Evolutionary conservation across 2,888 invertebrate genomes (phyloP).

Genomic region (Drosophila ezoana): DNA sequence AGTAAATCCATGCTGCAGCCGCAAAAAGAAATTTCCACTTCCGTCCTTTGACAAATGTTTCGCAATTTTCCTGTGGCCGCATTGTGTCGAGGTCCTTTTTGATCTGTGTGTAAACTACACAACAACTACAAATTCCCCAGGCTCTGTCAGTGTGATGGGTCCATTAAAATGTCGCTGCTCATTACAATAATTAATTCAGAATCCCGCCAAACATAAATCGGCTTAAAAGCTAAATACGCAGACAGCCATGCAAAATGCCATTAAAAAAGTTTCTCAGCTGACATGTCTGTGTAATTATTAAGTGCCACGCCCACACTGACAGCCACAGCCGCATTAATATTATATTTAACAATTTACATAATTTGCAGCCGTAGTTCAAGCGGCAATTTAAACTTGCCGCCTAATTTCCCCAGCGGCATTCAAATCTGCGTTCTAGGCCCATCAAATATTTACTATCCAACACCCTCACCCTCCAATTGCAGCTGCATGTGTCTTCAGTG

Average conservation of each 20-base stretch:
- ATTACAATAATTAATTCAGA: conserved; percentile 72
- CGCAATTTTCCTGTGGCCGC: conserved; percentile 29
- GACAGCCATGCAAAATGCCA: conserved; percentile 58
- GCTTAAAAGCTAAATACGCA: conserved; percentile 67
- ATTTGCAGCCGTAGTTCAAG: conserved; percentile 57
- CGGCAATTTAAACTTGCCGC: conserved; percentile 61
- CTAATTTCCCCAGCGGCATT: conserved; percentile 68
- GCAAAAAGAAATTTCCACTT: conserved; percentile 22
- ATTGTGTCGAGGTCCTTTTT: conserved; percentile 10
- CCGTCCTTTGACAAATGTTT: conserved; percentile 18
- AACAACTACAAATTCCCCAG: conserved; percentile 7
- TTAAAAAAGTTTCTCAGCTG: conserved; percentile 59
- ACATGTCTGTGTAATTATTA: conserved; percentile 66
- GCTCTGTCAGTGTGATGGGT: conserved; percentile 19
- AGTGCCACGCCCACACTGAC: conserved; percentile 11
- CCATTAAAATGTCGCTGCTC: conserved; percentile 69
- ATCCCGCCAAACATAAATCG: conserved; percentile 61
- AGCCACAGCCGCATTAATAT: conserved; percentile 50
- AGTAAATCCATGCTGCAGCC: conserved; percentile 18
- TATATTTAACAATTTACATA: conserved; percentile 67
- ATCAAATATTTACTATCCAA: conserved; percentile 69
- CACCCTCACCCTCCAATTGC: conserved; percentile 8
- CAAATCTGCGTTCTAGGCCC: conserved; percentile 63
- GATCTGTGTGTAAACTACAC: background rate
- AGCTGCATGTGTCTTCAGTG: background rate